Base-by-base conservation (phyloP, 1,140 invertebrate genomes). In the Drosophila nigromelanica region DNA sequence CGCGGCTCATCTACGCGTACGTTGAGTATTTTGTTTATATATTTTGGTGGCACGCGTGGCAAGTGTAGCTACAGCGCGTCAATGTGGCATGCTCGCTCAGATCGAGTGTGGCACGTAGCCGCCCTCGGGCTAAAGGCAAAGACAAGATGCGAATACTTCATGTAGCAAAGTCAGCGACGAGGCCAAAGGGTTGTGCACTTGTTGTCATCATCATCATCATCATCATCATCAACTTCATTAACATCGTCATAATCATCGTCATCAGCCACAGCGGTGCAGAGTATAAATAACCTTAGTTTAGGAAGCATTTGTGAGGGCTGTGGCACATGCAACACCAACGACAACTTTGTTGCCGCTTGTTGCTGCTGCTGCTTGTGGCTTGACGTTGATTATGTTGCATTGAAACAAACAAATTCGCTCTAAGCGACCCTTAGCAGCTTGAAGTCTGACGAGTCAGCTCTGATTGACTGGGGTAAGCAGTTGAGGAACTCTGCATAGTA, bases 131-230 rank as follows among this genome's bases (percentile, higher is more conserved):
- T 35, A 58, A 63, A 45, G 52, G 35, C 45, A 52, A 61, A 74
- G 40, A 33, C 50, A 61, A 61, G 55, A 67, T 58, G 62, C 76
- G 68, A 83, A 63, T 62, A 33, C 67, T 60, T 35, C 56, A 50
- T 30, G 52, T 73, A 76, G 58, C 62, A 64, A 77, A 76, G 76
- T 70, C 68, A 73, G 37, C 48, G 66, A 59, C 55, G 64, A 73
- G 63, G 75, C 75, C 43, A 87, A 87, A 81, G 81, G 71, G 81
- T 87, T 86, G 82, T 85, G 80, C 80, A 80, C 81, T 85, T 85
- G 73, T 80, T 86, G 77, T 77, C 80, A 64, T 85, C 80, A 83
- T 80, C 63, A 59, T 78, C 60, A 58, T 68, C 62, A 48, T 61
- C 48, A 62, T 54, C 24, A 39, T 48, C 35, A 48, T 43, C 69